phyloP scores from a whole-genome alignment of 1,140 invertebrate species.

The Zaprionus gabonicus region DNA sequence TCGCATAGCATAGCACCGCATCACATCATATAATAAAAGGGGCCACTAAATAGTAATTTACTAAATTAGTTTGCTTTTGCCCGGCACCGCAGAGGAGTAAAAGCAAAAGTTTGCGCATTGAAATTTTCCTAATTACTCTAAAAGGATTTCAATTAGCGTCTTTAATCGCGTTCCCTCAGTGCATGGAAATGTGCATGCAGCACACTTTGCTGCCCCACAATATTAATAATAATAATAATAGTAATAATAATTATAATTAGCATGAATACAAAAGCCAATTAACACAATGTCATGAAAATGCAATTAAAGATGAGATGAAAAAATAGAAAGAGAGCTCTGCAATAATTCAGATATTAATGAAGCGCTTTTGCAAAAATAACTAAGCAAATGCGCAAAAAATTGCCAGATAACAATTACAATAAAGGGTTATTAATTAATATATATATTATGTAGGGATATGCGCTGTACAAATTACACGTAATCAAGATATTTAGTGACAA shows the following conservation, averaged over 20 bases:
- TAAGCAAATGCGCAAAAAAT: conserved; percentile 21
- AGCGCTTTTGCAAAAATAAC: conserved; percentile 16
- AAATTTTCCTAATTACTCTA: conserved; percentile 74
- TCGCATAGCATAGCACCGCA: not conserved
- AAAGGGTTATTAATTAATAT: conserved; percentile 52
- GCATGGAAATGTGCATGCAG: conserved; percentile 9
- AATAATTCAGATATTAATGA: conserved; percentile 55
- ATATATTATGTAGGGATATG: not conserved
- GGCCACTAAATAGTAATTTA: conserved; percentile 80
- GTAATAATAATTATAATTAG: conserved; percentile 44
- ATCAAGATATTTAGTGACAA: conserved; percentile 40
- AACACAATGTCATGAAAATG: conserved; percentile 65
- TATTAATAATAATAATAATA: conserved; percentile 38
- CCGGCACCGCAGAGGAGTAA: conserved; percentile 23
- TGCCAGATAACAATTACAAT: conserved; percentile 46
- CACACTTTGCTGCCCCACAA: not conserved
- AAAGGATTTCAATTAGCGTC: conserved; percentile 78
- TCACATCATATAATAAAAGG: conserved; percentile 32
- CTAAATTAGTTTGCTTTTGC: conserved; percentile 77
- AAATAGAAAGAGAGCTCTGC: conserved; percentile 32
- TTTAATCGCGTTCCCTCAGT: conserved; percentile 53
- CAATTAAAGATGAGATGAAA: conserved; percentile 59
- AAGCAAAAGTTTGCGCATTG: conserved; percentile 48
- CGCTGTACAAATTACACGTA: conserved; percentile 6
- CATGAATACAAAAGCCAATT: conserved; percentile 62